Conservation (phyloP, 2,797 vertebrate genomes). For the Rhinatrema bivittatum region DNA sequence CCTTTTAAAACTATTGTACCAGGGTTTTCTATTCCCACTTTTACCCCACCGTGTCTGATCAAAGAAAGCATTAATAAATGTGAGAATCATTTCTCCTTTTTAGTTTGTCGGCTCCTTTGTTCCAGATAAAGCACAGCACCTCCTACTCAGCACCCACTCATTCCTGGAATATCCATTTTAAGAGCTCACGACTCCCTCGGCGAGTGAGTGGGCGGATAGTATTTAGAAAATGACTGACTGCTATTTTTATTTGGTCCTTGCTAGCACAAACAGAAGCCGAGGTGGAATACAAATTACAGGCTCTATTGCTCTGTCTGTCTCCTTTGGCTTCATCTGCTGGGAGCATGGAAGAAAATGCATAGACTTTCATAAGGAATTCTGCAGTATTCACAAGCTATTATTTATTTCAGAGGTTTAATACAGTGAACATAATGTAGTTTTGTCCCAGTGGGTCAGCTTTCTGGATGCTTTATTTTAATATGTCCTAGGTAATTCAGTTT, state of each 20-base stretch:
- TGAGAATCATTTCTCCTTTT: too few relatives aligned
- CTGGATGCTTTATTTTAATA: accelerated
- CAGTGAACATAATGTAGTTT: background rate
- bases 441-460: slow-evolving; percentile 1
- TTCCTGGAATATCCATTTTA: background rate
- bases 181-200: background rate
- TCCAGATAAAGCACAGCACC: background rate
- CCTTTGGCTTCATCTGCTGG: too few relatives aligned
- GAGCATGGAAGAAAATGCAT: background rate
- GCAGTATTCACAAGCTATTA: background rate
- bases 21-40: too few relatives aligned
- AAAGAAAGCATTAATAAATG: too few relatives aligned
- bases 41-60: too few relatives aligned
- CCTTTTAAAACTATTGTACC: too few relatives aligned
- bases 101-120: too few relatives aligned
- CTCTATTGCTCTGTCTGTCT: slow-evolving; percentile 2
- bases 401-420: background rate
- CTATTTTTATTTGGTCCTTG: slow-evolving; percentile 39
- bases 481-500: background rate
- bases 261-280: slow-evolving; percentile 18
- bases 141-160: background rate
- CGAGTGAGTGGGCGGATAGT: slow-evolving; percentile 20
- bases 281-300: slow-evolving; percentile 22
- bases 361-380: slow-evolving; percentile 3
- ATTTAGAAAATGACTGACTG: slow-evolving; percentile 33